phyloP scores from a whole-genome alignment of 2,888 invertebrate species.

The Macrosiphum euphorbiae region DNA sequence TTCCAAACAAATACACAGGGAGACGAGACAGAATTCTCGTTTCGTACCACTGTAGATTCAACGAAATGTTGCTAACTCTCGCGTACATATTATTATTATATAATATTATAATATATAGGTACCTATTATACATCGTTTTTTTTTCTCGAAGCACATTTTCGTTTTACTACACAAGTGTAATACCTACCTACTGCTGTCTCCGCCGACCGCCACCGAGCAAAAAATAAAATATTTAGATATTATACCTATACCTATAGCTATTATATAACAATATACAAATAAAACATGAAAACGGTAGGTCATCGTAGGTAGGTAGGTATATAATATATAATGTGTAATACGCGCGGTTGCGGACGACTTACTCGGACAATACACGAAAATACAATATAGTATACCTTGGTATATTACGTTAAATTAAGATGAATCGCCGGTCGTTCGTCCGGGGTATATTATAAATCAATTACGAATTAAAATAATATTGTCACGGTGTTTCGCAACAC shows the following conservation, averaged over 20 bases:
- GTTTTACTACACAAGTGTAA: not conserved
- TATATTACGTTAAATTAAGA: not conserved
- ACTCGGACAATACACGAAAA: not conserved
- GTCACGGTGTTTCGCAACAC: not conserved
- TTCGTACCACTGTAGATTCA: not conserved
- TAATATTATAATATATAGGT: not conserved
- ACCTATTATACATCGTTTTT: not conserved
- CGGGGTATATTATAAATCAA: constrained; percentile 33
- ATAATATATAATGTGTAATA: not conserved
- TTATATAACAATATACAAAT: not conserved
- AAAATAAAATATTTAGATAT: not conserved
- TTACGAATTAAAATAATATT: constrained; percentile 22
- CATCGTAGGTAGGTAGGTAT: not conserved
- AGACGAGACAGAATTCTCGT: not conserved
- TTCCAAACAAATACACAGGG: not conserved
- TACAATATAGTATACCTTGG: not conserved
- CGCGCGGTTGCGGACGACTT: not conserved
- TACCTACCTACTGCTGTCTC: not conserved
- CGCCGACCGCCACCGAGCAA: not conserved
- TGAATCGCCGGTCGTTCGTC: not conserved
- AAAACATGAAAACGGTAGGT: not conserved
- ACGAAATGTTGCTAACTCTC: not conserved
- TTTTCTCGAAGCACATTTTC: not conserved
- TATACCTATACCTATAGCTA: not conserved
- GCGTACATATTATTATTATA: not conserved